Evolutionary conservation across 2,797 vertebrate species (phyloP), one percentile per base, ranked within the genome.

Genomic region (Clarias pachynema): DNA sequence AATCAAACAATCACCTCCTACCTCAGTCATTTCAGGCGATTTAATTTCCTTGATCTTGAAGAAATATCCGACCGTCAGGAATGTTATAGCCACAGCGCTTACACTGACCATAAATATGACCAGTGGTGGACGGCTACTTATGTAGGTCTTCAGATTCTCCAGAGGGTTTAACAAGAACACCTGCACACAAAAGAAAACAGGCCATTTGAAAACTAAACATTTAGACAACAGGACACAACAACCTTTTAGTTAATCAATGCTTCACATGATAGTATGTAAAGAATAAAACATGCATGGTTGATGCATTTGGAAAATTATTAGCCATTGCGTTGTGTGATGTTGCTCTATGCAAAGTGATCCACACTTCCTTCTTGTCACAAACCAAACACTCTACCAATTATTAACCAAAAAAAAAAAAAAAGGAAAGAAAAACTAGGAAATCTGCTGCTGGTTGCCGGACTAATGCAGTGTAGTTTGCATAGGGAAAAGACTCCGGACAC

Each of bases 1-100:
- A 34, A 59, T 10, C 4, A 78, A 31, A 34, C 20, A 24, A 62
- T 31, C 2, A 40, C 20, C 14, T 69, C 82, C 20, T 94, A 97
- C 98, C 97, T 99, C 97, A 0, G 97, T 95, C 95, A 99, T 95
- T 92, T 97, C 98, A 1, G 98, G 98, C 80, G 98, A 97, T 92
- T 98, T 99, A 90, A 99, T 99, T 94, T 99, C 98, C 92, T 99
- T 99, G 91, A 99, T 99, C 90, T 99, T 99, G 92, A 99, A 99
- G 96, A 99, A 99, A 87, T 99, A 99, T 4, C 98, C 98, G 81
- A 99, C 95, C 29, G 98, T 99, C 77, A 99, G 96, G 91, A 99
- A 99, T 89, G 97, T 97, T 57, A 99, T 99, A 87, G 98, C 98
- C 95, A 99, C 96, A n/a, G 97, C 96, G 2, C 98, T 99, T 74